Base-by-base conservation (phyloP, 2,888 invertebrate species). In the Actias luna region DNA sequence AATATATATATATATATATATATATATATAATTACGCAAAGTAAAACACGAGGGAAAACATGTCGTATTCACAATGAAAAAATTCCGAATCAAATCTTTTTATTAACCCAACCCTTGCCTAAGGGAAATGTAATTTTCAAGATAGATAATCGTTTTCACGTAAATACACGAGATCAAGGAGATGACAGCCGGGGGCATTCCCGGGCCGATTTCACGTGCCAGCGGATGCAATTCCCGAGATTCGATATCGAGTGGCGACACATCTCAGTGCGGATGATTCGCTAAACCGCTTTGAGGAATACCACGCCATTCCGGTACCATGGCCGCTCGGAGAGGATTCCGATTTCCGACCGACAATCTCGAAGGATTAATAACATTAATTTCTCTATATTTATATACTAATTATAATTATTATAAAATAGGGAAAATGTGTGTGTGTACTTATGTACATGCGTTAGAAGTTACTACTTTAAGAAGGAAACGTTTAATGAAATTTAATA, bases 171-270 rank as follows among this genome's bases (percentile, higher is more conserved):
- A 25, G 46, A 55, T 55, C 29, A 55, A 55, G 29, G 55, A 29
- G n/a, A 55, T 29, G 29, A 27, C 36, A 57, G 69, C 60, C 65
- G 63, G 61, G 63, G 65, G 65, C 62, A 65, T 33, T 16, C 50
- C 66, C 61, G 65, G 69, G 64, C 69, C 72, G 69, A 80, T 80
- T 80, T 78, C 80, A 80, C 80, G 78, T 69, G 63, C 73, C 72
- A 78, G 55, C 69, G 77, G 66, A 71, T 71, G 76, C 79, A 79
- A 79, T 80, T 74, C 75, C 76, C 61, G 35, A 58, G 67, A 67
- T 70, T 63, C 62, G 60, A 63, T 64, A 64, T 63, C 68, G 63
- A 55, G 55, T 55, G 55, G 55, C 55, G 55, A 55, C 55, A 55
- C 29, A 55, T 55, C 55, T 7, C 55, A 29, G 16, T 55, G n/a